Evolutionary conservation across 2,797 vertebrate species (phyloP), one percentile per base, ranked within the genome.

Genomic region (Otolemur crassicaudatus): DNA sequence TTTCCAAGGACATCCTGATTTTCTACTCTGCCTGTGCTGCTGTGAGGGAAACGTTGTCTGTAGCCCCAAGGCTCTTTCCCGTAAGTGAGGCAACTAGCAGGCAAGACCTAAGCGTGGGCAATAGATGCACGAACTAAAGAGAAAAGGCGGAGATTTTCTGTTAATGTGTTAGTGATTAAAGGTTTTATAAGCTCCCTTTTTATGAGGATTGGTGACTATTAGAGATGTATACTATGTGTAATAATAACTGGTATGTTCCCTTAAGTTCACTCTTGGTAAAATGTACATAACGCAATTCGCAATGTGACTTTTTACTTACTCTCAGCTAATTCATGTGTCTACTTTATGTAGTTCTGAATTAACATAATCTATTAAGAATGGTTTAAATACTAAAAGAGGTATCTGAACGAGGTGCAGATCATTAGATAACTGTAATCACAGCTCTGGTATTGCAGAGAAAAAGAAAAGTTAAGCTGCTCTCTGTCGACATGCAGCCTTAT

Each of bases 341-440:
- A 67, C 23, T 69, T 82, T 77, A 22, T 82, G 8, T 22, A 73
- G 25, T 69, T 75, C 20, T 83, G 20, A 94, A 67, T 76, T 88
- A 93, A 65, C 27, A 94, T 46, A 69, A 85, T 83, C 72, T 80
- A 43, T 94, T 92, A 90, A 81, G 43, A 65, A 70, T 90, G 16
- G 37, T 29, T 77, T 43, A 76, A 43, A 60, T 58, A 81, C 37
- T 58, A 56, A 13, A 7, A 40, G 43, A 80, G 7, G 16, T 43
- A 43, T 86, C 46, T 77, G 11, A 90, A 85, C 43, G 87, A 40
- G 40, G 31, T 29, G 67, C 65, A 63, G 4, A 87, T 3, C 5
- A 82, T 34, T 90, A 72, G 37, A 75, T 85, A 72, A 77, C 70
- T 77, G 19, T 91, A 91, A 81, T 92, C 58, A 70, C 8, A 60